Percentiles rank a stretch among this genome's conserved stretches.
Evolutionary conservation across 2,888 invertebrate species (phyloP).

Genomic region (Microdon myrmicae): DNA sequence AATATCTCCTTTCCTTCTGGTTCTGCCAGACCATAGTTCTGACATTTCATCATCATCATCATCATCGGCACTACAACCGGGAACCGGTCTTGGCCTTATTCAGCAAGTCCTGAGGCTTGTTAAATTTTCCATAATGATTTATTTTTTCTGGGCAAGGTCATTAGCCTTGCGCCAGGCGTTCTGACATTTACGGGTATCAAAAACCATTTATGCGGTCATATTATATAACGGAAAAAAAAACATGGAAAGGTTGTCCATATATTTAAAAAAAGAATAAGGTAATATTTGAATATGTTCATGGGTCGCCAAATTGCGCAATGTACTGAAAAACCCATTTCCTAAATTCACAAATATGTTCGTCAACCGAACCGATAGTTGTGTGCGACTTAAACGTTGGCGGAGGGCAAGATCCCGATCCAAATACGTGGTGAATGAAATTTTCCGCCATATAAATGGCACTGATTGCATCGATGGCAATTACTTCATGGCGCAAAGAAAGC

Average conservation of each 20-base stretch:
- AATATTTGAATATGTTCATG: background rate
- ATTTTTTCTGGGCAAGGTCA: too few relatives aligned
- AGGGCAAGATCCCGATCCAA: constrained; percentile 55
- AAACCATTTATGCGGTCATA: too few relatives aligned
- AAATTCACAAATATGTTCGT: constrained; percentile 59
- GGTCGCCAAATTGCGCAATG: constrained; percentile 38
- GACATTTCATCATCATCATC: too few relatives aligned
- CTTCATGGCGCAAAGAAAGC: constrained; percentile 60
- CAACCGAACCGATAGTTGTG: constrained; percentile 58
- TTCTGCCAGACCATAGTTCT: too few relatives aligned
- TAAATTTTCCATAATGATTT: too few relatives aligned
- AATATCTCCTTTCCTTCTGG: too few relatives aligned
- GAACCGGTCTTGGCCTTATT: too few relatives aligned
- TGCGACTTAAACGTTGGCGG: constrained; percentile 58
- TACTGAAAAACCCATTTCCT: constrained; percentile 59
- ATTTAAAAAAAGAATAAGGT: background rate
- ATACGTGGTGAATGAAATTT: constrained; percentile 58
- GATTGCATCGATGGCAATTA: constrained; percentile 59
- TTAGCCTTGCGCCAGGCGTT: too few relatives aligned
- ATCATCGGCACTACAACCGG: too few relatives aligned
- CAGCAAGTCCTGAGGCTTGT: too few relatives aligned
- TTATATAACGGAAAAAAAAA: constrained; percentile 2
- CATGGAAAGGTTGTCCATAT: background rate
- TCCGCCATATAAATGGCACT: constrained; percentile 63
- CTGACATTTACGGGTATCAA: too few relatives aligned